Percentiles rank a stretch among this genome's conserved stretches.
phyloP scores from a whole-genome alignment of 2,888 invertebrate genomes.

The Synergus laeviventris region DNA sequence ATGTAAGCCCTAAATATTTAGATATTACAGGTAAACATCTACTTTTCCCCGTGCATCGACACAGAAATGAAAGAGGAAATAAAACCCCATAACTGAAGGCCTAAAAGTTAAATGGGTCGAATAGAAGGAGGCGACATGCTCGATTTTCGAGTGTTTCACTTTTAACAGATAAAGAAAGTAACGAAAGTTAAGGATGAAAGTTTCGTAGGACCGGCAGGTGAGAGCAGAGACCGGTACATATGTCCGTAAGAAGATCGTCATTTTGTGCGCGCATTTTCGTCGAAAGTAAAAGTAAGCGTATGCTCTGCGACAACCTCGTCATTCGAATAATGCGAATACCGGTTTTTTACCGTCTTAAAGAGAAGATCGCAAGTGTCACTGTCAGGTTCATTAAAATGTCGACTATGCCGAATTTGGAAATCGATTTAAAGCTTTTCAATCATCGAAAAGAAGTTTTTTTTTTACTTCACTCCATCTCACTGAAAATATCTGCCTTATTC shows the following conservation, averaged over 20 bases:
- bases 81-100: background rate
- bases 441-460: constrained; percentile 7
- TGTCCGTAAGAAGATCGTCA: constrained; percentile 33
- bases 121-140: background rate
- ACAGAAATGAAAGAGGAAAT: background rate
- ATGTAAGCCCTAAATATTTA: background rate
- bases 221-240: constrained; percentile 39
- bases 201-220: constrained; percentile 58
- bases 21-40: background rate
- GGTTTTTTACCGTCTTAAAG: constrained; percentile 37
- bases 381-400: constrained; percentile 37
- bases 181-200: constrained; percentile 72
- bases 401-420: constrained; percentile 21
- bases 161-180: constrained; percentile 70
- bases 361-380: constrained; percentile 36
- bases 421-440: background rate
- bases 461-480: background rate
- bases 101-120: background rate
- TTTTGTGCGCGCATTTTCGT: constrained; percentile 49
- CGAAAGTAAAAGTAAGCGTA: constrained; percentile 57
- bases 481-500: background rate
- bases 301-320: constrained; percentile 40
- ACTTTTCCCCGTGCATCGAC: background rate
- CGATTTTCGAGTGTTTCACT: constrained; percentile 61
- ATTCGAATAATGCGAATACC: constrained; percentile 42